Evolutionary conservation across 1,140 invertebrate genomes (phyloP).

Genomic region (Anastrepha ludens): DNA sequence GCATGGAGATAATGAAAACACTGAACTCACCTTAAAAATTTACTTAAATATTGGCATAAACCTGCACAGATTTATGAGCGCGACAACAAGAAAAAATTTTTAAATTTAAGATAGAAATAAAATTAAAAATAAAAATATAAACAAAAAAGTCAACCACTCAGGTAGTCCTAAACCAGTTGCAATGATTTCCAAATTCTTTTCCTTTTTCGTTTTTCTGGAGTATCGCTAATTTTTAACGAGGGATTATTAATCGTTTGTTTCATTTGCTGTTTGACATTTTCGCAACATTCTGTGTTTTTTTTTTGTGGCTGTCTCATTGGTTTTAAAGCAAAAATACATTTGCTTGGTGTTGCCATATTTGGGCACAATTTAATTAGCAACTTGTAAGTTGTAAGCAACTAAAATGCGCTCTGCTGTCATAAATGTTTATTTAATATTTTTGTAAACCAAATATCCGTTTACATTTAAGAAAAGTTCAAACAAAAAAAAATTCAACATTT

Average conservation of each 20-base stretch:
- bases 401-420: slow-evolving; percentile 24
- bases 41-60: slow-evolving; percentile 15
- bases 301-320: no score
- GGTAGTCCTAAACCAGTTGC: background rate
- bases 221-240: no score
- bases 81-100: background rate
- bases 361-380: slow-evolving; percentile 23
- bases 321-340: background rate
- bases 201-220: no score
- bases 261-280: no score
- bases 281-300: no score
- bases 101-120: background rate
- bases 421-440: slow-evolving; percentile 18
- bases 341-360: slow-evolving; percentile 19
- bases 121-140: background rate
- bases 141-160: background rate
- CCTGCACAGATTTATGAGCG: slow-evolving; percentile 11
- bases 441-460: background rate
- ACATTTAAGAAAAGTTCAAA: background rate
- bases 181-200: background rate
- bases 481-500: background rate
- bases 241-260: no score
- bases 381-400: background rate
- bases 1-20: background rate
- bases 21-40: background rate